Evolutionary conservation across 2,797 vertebrate genomes (phyloP), one percentile per base, ranked within the genome.

Genomic region (Propithecus perrieri): DNA sequence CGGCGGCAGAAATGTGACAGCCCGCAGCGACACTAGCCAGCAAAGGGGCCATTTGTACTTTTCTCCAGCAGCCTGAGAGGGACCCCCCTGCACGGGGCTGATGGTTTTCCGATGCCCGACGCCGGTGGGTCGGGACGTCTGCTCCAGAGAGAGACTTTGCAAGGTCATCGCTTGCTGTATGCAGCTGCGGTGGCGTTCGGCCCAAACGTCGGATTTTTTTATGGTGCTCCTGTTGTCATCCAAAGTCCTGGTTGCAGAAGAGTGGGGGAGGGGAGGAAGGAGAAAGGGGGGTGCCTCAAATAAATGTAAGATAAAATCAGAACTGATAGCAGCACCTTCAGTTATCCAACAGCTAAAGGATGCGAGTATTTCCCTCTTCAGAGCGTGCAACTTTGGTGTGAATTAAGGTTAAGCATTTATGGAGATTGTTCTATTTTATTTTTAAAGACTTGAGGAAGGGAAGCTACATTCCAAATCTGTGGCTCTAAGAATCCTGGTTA

Each of bases 1-100:
- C 28, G 65, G 12, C 55, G 61, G 96, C 96, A 96, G 67, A 96
- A 97, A 94, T 63, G 67, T 95, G 97, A 94, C 96, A 97, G 86
- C 43, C 14, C 74, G 41, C 13, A 1, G 94, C 18, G 0, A 0
- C 65, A 28, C 48, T 30, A 11, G 38, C 14, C 22, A 35, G 91
- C 53, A 75, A 76, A 28, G 85, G 41, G 97, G 91, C 17, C 8
- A 65, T 96, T 75, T 96, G 89, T 92, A 55, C 93, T 55, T 85
- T 71, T 20, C 96, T 75, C 78, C 57, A 55, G 93, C 41, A 53
- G 96, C 55, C 76, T 30, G 57, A 9, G 75, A 26, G 76, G 67
- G 33, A 6, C 46, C 93, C n/a, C n/a, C 76, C 84, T 71, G 5
- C 26, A 57, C 33, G 14, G 50, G 48, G 30, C 57, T 53, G 0